phyloP scores from a whole-genome alignment of 2,113 vertebrate species.

The Neoarius graeffei region DNA sequence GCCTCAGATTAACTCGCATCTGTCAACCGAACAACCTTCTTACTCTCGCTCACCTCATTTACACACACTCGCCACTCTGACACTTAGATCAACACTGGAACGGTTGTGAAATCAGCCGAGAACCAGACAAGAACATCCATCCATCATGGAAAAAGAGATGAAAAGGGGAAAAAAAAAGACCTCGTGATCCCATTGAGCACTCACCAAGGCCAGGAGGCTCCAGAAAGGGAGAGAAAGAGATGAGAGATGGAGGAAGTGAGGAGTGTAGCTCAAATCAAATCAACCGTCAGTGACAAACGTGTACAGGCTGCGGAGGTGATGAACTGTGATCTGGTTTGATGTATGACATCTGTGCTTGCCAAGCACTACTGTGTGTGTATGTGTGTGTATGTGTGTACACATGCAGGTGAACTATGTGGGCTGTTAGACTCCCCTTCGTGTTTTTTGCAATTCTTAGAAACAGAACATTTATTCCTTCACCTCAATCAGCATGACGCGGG shows the following conservation, averaged over 20 bases:
- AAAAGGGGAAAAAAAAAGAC: neutral
- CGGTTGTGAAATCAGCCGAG: slow-evolving; percentile 9
- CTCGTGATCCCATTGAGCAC: slow-evolving; percentile 37
- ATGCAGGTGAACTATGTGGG: slow-evolving; percentile 47
- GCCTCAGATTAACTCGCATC: slow-evolving; percentile 18
- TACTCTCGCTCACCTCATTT: slow-evolving; percentile 24
- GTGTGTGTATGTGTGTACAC: slow-evolving; percentile 31
- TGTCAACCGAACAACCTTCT: slow-evolving; percentile 33
- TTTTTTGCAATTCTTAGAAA: slow-evolving; percentile 52
- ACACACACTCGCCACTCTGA: slow-evolving; percentile 13
- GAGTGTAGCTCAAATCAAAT: slow-evolving; percentile 15
- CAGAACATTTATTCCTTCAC: slow-evolving; percentile 41
- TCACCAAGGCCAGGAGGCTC: slow-evolving; percentile 45
- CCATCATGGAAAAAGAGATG: neutral
- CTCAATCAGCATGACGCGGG: slow-evolving; percentile 18
- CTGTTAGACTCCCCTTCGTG: slow-evolving; percentile 20
- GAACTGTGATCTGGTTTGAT: slow-evolving; percentile 52
- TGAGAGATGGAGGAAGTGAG: neutral
- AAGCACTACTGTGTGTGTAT: slow-evolving; percentile 35
- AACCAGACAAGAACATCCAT: slow-evolving; percentile 35
- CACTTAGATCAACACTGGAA: slow-evolving; percentile 28
- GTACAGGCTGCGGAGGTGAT: slow-evolving; percentile 37
- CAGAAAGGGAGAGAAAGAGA: slow-evolving; percentile 23
- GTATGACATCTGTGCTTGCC: slow-evolving; percentile 40
- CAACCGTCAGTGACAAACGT: slow-evolving; percentile 39